These are phyloP conservation scores for Beris morrisii DNA, from an alignment of 2,888 invertebrate species.

Conservation along the genomic window DNA sequence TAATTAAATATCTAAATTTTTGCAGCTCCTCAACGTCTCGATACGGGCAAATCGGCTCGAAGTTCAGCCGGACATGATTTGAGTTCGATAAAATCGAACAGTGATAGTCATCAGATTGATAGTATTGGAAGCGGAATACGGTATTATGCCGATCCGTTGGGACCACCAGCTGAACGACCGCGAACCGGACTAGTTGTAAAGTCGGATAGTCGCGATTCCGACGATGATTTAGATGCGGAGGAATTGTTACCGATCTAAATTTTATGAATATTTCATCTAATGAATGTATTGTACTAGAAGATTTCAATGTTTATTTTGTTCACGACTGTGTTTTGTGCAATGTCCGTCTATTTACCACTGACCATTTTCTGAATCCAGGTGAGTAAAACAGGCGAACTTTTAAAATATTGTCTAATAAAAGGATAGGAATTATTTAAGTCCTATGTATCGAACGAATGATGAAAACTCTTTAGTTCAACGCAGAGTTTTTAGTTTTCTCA, in stretches of 20 bases:
- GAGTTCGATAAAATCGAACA: slow-evolving; percentile 10
- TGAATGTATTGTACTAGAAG: too few relatives aligned
- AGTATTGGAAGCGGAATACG: slow-evolving; percentile 22
- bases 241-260: slow-evolving; percentile 52
- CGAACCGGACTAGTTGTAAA: slow-evolving; percentile 51
- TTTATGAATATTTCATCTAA: neutral
- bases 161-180: slow-evolving; percentile 54
- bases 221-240: slow-evolving; percentile 54
- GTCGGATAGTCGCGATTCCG: slow-evolving; percentile 49
- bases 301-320: too few relatives aligned
- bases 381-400: too few relatives aligned
- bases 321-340: too few relatives aligned
- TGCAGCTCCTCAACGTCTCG: slow-evolving; percentile 26
- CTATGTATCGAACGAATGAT: too few relatives aligned
- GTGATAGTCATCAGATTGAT: slow-evolving; percentile 13
- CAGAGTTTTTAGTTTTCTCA: too few relatives aligned
- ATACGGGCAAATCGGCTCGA: slow-evolving; percentile 22
- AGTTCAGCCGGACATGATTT: slow-evolving; percentile 22
- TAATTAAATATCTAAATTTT: neutral
- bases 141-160: slow-evolving; percentile 51
- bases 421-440: too few relatives aligned
- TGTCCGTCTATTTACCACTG: too few relatives aligned
- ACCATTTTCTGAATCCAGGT: too few relatives aligned
- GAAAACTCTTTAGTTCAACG: too few relatives aligned
- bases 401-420: too few relatives aligned